Evolutionary conservation across 2,797 vertebrate genomes (phyloP).

Genomic region (Danio jaintianensis): DNA sequence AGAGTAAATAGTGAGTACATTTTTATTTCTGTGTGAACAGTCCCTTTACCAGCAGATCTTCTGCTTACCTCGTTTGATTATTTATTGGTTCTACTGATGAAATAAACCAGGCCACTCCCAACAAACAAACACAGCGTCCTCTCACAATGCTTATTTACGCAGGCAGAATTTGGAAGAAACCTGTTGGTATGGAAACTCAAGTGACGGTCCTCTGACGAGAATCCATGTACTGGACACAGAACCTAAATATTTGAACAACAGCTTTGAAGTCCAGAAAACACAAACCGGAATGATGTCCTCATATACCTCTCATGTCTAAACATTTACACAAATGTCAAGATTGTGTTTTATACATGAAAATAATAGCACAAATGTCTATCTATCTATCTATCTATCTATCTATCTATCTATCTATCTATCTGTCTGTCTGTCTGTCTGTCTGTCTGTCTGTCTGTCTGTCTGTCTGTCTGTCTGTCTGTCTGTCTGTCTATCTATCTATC

Average conservation of each 20-base stretch:
- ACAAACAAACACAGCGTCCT: slow-evolving; percentile 72
- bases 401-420: background rate
- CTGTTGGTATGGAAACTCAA: slow-evolving; percentile 56
- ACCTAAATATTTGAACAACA: slow-evolving; percentile 81
- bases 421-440: too few relatives aligned
- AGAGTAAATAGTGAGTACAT: too few relatives aligned
- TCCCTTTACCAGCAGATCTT: slow-evolving; percentile 16
- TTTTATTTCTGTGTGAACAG: too few relatives aligned
- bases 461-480: too few relatives aligned
- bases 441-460: too few relatives aligned
- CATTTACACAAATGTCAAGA: slow-evolving; percentile 73
- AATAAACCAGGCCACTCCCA: slow-evolving; percentile 70
- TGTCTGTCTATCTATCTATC: too few relatives aligned
- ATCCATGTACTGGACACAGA: slow-evolving; percentile 68
- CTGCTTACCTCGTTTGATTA: slow-evolving; percentile 39
- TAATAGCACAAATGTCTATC: slow-evolving; percentile 77
- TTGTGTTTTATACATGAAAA: slow-evolving; percentile 76
- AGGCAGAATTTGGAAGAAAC: slow-evolving; percentile 56
- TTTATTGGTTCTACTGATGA: slow-evolving; percentile 59
- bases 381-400: slow-evolving; percentile 13
- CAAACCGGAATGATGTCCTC: slow-evolving; percentile 62
- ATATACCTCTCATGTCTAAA: slow-evolving; percentile 70
- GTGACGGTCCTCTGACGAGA: slow-evolving; percentile 68
- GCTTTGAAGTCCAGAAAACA: slow-evolving; percentile 71
- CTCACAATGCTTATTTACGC: slow-evolving; percentile 56